Evolutionary conservation across 1,140 invertebrate genomes (phyloP).

Genomic region (Lucilia cuprina): DNA sequence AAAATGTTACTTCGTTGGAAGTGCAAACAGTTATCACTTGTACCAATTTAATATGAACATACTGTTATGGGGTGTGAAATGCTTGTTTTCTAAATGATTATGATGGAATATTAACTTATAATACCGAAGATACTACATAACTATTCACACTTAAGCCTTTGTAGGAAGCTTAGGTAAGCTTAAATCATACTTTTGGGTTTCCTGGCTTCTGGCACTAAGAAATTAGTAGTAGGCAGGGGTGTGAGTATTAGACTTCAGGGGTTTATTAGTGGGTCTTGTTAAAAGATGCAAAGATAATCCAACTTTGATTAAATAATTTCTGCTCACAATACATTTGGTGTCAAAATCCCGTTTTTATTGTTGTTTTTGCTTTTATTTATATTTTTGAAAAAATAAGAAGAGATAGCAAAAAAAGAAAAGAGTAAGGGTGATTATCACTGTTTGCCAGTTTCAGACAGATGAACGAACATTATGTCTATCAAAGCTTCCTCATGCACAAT

Average conservation of each 20-base stretch:
- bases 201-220: not conserved
- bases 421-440: not conserved
- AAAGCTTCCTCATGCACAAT: not conserved
- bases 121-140: not conserved
- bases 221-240: not conserved
- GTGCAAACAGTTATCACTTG: too few species aligned
- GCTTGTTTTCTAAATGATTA: conserved; percentile 3
- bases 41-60: not conserved
- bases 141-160: conserved; percentile 26
- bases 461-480: too few species aligned
- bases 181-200: not conserved
- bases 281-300: not conserved
- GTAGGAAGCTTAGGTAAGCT: conserved; percentile 32
- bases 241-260: too few species aligned
- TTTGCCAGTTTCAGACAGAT: not conserved
- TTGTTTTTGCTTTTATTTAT: not conserved
- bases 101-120: not conserved
- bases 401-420: not conserved
- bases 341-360: not conserved
- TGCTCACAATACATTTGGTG: not conserved
- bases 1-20: not conserved
- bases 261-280: not conserved
- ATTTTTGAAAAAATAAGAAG: not conserved
- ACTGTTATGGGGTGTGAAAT: conserved; percentile 17
- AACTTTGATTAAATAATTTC: conserved; percentile 14